Evolutionary conservation across 2,888 invertebrate species (phyloP), one percentile per base, ranked within the genome.

Genomic region (Drosophila kambysellisi): DNA sequence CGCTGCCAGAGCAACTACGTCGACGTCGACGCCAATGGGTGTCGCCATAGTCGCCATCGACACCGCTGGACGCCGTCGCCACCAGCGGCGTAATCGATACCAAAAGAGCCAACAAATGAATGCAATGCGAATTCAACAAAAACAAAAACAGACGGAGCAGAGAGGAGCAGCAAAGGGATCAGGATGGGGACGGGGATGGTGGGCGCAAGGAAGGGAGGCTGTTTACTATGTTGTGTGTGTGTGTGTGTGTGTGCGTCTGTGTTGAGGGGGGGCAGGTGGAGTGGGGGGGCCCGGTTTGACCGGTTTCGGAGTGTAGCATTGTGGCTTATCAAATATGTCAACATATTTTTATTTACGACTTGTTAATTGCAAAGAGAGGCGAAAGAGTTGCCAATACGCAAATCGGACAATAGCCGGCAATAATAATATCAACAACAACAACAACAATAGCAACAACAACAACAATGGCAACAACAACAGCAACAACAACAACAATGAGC

Each of bases 291-390:
- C 60, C 25, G 25, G 25, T 58, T 60, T 71, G 74, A 71, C 82
- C 71, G 77, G 79, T 74, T 79, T 58, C 51, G 53, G 50, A 11
- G 30, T 57, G 35, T 58, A 46, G 56, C 69, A 72, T 68, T 68
- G 79, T 56, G 66, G 84, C 76, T 82, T 82, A 82, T 82, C 81
- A 81, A 83, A 78, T 81, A 53, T 89, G 88, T 89, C 89, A 84
- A 83, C 79, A 46, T 46, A 79, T 79, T 86, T 83, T 88, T 83
- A 90, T 89, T 90, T 91, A 90, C 80, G 82, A 87, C 80, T 81
- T 91, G 84, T 86, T 91, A 85, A 90, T 91, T 90, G 83, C 79
- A 87, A 82, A 89, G 78, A 87, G 78, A 83, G 81, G 76, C 81
- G 71, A 88, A 81, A 82, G 76, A 82, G 84, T 81, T 83, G 82